These are phyloP conservation scores for Syngnathus floridae DNA, from an alignment of 2,113 vertebrate genomes.

Conservation along the genomic window DNA sequence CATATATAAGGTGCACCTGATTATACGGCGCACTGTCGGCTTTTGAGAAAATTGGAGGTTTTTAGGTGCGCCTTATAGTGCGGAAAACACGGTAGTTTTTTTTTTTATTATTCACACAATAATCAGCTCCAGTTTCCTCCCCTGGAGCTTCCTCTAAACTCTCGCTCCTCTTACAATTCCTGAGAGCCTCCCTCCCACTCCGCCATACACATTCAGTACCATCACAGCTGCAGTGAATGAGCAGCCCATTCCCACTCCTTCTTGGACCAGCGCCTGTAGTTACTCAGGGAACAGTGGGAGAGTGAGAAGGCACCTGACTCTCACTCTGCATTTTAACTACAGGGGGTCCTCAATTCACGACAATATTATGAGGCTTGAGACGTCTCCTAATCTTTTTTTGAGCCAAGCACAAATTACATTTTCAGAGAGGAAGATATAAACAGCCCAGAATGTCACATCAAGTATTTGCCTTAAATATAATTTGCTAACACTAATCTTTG, in stretches of 20 bases:
- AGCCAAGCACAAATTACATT: too few species aligned
- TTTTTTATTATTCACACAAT: neutral
- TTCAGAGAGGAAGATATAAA: too few species aligned
- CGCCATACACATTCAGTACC: neutral
- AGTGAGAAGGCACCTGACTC: neutral
- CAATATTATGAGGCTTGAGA: too few species aligned
- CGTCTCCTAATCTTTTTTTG: too few species aligned
- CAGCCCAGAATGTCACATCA: too few species aligned
- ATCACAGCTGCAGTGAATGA: conserved; percentile 21
- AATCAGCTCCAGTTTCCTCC: neutral
- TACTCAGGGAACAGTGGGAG: neutral
- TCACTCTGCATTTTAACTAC: neutral
- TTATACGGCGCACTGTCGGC: too few species aligned
- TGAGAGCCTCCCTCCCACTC: conserved; percentile 16
- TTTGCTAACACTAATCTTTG: neutral
- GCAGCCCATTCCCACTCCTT: neutral
- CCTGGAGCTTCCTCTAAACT: neutral
- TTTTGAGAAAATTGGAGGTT: too few species aligned
- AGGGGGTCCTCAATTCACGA: neutral
- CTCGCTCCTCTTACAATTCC: conserved; percentile 9
- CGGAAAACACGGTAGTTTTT: neutral
- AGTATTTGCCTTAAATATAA: too few species aligned
- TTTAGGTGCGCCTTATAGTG: too few species aligned
- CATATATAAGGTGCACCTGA: too few species aligned
- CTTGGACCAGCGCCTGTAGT: neutral